These are phyloP conservation scores for Aproaerema taeniolella DNA, from an alignment of 2,888 invertebrate genomes.

Conservation along the genomic window DNA sequence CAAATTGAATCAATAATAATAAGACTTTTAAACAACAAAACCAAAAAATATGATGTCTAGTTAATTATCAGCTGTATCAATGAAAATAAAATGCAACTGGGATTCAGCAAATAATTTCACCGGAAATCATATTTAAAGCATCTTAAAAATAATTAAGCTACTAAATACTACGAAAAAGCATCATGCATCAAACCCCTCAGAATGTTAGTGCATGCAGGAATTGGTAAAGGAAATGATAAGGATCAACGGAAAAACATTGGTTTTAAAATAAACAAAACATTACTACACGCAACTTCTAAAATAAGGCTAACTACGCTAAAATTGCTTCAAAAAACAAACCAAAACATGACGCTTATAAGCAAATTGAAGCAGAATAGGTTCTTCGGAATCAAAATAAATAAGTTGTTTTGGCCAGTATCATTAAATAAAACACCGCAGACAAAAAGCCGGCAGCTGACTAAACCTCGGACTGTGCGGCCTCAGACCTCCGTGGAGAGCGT, in stretches of 20 bases:
- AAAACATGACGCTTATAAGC: slow-evolving; percentile 74
- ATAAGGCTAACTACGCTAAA: slow-evolving; percentile 58
- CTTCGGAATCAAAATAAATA: slow-evolving; percentile 75
- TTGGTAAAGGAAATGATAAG: slow-evolving; percentile 40
- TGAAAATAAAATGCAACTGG: slow-evolving; percentile 15
- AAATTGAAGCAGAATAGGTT: slow-evolving; percentile 78
- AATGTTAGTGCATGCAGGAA: slow-evolving; percentile 67
- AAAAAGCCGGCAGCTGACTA: slow-evolving; percentile 35
- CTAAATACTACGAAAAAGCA: slow-evolving; percentile 57
- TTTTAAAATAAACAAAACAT: slow-evolving; percentile 65
- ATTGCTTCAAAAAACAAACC: slow-evolving; percentile 54
- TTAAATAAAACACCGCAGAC: slow-evolving; percentile 55
- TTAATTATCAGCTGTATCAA: slow-evolving; percentile 21
- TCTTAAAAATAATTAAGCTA: slow-evolving; percentile 47
- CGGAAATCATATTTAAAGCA: slow-evolving; percentile 59
- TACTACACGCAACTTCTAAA: slow-evolving; percentile 64
- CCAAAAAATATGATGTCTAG: slow-evolving; percentile 31
- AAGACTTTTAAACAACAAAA: slow-evolving; percentile 17
- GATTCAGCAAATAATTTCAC: slow-evolving; percentile 43
- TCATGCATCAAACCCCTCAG: slow-evolving; percentile 62
- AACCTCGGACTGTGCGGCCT: slow-evolving; percentile 5
- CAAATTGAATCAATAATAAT: slow-evolving; percentile 23
- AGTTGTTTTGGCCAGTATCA: slow-evolving; percentile 77
- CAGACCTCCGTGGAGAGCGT: slow-evolving; percentile 5
- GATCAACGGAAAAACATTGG: slow-evolving; percentile 71